phyloP scores from a whole-genome alignment of 2,797 vertebrate genomes.

The Odontamblyopus lacepedii region DNA sequence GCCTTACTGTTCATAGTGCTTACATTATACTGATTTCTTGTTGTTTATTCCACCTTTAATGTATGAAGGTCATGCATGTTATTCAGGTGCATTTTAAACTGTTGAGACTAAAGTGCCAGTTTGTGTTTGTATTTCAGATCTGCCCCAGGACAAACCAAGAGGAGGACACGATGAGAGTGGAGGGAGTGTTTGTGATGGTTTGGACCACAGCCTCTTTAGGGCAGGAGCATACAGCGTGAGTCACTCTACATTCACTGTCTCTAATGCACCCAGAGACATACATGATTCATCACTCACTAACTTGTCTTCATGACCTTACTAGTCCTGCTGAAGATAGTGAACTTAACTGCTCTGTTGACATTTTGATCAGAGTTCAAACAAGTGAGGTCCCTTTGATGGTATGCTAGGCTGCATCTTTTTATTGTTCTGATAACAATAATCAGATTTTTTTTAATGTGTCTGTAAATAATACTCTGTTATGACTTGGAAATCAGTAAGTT shows the following conservation, averaged over 20 bases:
- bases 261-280: slow-evolving; percentile 45
- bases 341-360: slow-evolving; percentile 9
- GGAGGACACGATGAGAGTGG: slow-evolving; percentile 50
- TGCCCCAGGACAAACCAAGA: slow-evolving; percentile 45
- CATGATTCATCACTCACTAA: slow-evolving; percentile 46
- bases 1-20: slow-evolving; percentile 9
- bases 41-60: slow-evolving; percentile 20
- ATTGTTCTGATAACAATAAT: background rate
- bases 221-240: slow-evolving; percentile 57
- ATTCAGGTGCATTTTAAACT: slow-evolving; percentile 64
- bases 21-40: slow-evolving; percentile 1
- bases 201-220: slow-evolving; percentile 45
- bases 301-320: slow-evolving; percentile 35
- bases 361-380: background rate
- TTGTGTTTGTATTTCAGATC: slow-evolving; percentile 56
- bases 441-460: background rate
- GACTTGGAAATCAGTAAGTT: too few species aligned
- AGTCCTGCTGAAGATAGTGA: slow-evolving; percentile 15
- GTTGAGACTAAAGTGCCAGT: slow-evolving; percentile 70
- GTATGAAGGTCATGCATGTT: slow-evolving; percentile 39
- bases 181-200: slow-evolving; percentile 57
- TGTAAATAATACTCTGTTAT: background rate
- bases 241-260: slow-evolving; percentile 51
- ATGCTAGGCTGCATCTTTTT: background rate
- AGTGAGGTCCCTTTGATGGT: background rate